Base-by-base conservation (phyloP, 1,140 invertebrate genomes). In the Amphibalanus amphitrite region DNA sequence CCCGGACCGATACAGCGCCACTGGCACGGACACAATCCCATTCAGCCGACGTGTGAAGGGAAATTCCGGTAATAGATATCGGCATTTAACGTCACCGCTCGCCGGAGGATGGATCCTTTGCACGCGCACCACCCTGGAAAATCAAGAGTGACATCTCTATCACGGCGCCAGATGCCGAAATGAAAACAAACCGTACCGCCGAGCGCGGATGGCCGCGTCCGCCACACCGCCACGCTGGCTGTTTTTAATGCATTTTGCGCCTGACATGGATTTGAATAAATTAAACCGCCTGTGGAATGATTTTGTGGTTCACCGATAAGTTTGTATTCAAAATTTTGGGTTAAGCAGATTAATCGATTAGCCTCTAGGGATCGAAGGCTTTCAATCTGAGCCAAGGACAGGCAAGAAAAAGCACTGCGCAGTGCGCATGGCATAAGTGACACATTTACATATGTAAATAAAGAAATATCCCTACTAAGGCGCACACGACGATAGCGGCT, bases 31-130 rank as follows among this genome's bases (percentile, higher is more conserved):
- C 47, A 59, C 47, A 59, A 59, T 59, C 47, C 47, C 47, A 59
- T 59, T 59, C 47, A 59, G 47, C 13, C 47, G 47, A 59, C 47
- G 47, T 59, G 47, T 59, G 47, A 59, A 59, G 47, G 47, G 47
- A 59, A 59, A 59, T 59, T 59, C 47, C 47, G 47, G 47, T 59
- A 59, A 59, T 59, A 59, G 47, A 59, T 59, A 59, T 59, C 47
- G 47, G 47, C 20, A 59, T 59, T 59, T 59, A 59, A 59, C 47
- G 47, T 59, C 47, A 59, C 10, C 10, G 47, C 13, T 59, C 10
- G 47, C 20, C 23, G 47, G 47, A 59, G 47, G 47, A 59, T 59
- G 47, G 47, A 59, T 59, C 47, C 47, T 59, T 59, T 59, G 47
- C 47, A 59, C 13, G 47, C 47, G 47, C 47, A 59, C 47, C 47